phyloP scores from a whole-genome alignment of 2,888 invertebrate species.

The Byasa hedistus region DNA sequence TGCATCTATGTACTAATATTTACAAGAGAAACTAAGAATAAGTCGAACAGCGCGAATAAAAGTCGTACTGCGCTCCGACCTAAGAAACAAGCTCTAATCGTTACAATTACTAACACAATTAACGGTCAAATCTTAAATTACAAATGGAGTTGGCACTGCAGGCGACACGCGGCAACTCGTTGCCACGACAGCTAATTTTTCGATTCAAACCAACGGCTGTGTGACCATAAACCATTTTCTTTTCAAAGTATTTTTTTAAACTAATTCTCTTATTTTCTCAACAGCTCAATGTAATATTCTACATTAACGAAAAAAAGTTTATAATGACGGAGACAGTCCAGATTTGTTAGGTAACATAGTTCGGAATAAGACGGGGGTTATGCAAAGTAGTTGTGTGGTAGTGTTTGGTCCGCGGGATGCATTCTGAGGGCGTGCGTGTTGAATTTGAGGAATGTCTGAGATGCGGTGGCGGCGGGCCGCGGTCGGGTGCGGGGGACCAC shows the following conservation, averaged over 20 bases:
- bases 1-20: slow-evolving; percentile 62
- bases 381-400: slow-evolving; percentile 67
- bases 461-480: slow-evolving; percentile 50
- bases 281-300: not conserved
- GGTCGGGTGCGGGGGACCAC: slow-evolving; percentile 48
- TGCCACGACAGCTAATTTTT: slow-evolving; percentile 67
- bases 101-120: slow-evolving; percentile 71
- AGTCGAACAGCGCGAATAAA: slow-evolving; percentile 49
- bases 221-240: slow-evolving; percentile 57
- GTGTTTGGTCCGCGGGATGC: slow-evolving; percentile 63
- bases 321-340: slow-evolving; percentile 1
- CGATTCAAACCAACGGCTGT: slow-evolving; percentile 61
- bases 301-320: not conserved
- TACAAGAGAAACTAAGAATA: slow-evolving; percentile 58
- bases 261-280: slow-evolving; percentile 36
- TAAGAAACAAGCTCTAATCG: slow-evolving; percentile 73
- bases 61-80: slow-evolving; percentile 54
- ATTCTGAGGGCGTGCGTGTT: slow-evolving; percentile 71
- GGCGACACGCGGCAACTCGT: slow-evolving; percentile 65
- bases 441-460: slow-evolving; percentile 68
- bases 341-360: not conserved
- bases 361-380: slow-evolving; percentile 53
- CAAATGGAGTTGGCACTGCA: slow-evolving; percentile 70
- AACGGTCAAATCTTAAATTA: slow-evolving; percentile 74
- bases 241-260: slow-evolving; percentile 50